Evolutionary conservation across 2,888 invertebrate genomes (phyloP), one percentile per base, ranked within the genome.

Genomic region (Oscheius myriophilus): DNA sequence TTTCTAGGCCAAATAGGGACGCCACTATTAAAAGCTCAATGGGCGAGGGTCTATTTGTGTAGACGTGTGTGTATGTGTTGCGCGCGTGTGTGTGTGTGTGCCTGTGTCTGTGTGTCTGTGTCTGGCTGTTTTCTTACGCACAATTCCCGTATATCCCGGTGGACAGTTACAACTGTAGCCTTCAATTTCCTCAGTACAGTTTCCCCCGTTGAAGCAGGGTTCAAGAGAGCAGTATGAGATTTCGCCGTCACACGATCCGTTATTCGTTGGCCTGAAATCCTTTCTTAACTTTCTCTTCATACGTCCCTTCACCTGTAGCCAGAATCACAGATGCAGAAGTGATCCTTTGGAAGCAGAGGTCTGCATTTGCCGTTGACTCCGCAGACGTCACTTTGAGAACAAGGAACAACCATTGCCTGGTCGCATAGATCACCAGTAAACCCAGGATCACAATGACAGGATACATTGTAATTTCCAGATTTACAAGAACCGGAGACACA

Each of bases 151-250:
- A 7, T n/a, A 49, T 23, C 23, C 49, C 3, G n/a, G 12, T 2
- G 41, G 6, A 21, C 57, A 57, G 12, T 57, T 4, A 41, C 57
- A 57, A 3, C n/a, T 12, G n/a, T 33, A 57, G 6, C 59, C 59
- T 46, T 46, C 21, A 41, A 39, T 59, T 42, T 23, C 21, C 12
- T 42, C 54, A 2, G 26, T 25, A 45, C 65, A 65, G 21, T 21
- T 55, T 45, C 65, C 65, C 1, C 45, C 55, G 21, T 65, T 53
- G 21, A 55, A 46, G 41, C 65, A 65, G 2, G 65, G 65, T 4
- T 42, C 18, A 26, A 65, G 39, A 16, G 11, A 16, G 43, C 65
- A 65, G 33, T 55, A 65, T 1, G 23, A 25, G n/a, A 65, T 43
- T 6, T 23, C 42, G 0, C 3, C 54, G 7, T n/a, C 14, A 26